Evolutionary conservation across 1,140 invertebrate species (phyloP), one percentile per base, ranked within the genome.

Genomic region (Psilanteris sp.): DNA sequence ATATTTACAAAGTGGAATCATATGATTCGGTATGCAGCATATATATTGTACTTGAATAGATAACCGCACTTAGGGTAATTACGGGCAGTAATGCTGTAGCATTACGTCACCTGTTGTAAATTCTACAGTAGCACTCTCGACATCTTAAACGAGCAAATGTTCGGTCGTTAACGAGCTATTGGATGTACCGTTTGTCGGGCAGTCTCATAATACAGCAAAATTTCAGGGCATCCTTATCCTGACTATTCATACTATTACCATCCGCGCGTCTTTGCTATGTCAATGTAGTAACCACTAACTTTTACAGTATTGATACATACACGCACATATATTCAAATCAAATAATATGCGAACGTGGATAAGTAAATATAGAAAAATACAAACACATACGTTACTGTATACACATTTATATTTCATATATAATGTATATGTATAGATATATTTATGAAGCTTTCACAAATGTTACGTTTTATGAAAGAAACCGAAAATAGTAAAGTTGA

Each of bases 141-240:
- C 67, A 62, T 77, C 74, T 77, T 72, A 72, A 72, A 77, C 67
- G 74, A 72, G 67, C 62, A 68, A 72, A 77, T 77, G 68, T 78
- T 59, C 68, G 57, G 57, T 52, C 68, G 68, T 78, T 73, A 78
- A 78, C 75, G 68, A 73, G 75, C 68, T 73, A 78, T 78, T 78
- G 75, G 67, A 72, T 78, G 62, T 62, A 61, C 64, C 52, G 68
- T 77, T 72, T 77, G 75, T 77, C 75, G 68, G 39, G 41, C 20
- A 62, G 54, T 62, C 67, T 77, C 74, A 77, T 77, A 77, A 72
- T 71, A 44, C 59, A 44, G 39, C 67, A 48, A 61, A 77, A 67
- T 77, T 77, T 67, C 74, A 54, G 43, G 32, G 57, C 71, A 39
- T 74, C 37, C 71, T 74, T 52, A 61, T 57, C 20, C 62, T 55